These are phyloP conservation scores for Telmatochromis sp. DNA, from an alignment of 2,113 vertebrate species.

Conservation along the genomic window DNA sequence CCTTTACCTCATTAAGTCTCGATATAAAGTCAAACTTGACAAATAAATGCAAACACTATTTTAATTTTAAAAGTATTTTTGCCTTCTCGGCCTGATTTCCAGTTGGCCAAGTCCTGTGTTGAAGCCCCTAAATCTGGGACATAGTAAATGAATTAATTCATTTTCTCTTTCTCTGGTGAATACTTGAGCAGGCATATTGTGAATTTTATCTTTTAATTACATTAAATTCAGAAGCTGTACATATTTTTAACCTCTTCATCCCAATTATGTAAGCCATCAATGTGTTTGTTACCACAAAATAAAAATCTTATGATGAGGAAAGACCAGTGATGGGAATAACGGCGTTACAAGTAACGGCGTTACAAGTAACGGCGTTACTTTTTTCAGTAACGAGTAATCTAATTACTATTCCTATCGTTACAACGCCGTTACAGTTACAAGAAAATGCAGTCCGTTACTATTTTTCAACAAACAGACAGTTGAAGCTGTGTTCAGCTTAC, in stretches of 20 bases:
- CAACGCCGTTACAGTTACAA: neutral
- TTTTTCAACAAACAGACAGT: neutral
- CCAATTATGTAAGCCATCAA: neutral
- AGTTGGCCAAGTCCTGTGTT: neutral
- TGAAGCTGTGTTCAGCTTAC: neutral
- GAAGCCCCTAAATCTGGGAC: neutral
- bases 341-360: neutral
- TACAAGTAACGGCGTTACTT: neutral
- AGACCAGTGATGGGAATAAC: neutral
- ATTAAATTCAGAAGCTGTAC: neutral
- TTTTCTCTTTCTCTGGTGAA: neutral
- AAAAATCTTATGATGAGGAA: neutral
- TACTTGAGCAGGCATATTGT: neutral
- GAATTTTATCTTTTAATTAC: neutral
- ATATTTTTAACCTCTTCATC: neutral
- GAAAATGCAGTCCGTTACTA: neutral
- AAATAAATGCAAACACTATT: neutral
- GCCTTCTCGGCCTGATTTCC: neutral
- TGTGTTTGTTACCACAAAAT: neutral
- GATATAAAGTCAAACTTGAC: neutral
- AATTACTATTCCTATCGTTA: neutral
- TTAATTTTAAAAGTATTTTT: neutral
- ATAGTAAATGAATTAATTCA: neutral
- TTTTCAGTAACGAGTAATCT: neutral
- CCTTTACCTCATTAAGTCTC: neutral